Evolutionary conservation across 2,888 invertebrate genomes (phyloP).

Genomic region (Nymphalis urticae): DNA sequence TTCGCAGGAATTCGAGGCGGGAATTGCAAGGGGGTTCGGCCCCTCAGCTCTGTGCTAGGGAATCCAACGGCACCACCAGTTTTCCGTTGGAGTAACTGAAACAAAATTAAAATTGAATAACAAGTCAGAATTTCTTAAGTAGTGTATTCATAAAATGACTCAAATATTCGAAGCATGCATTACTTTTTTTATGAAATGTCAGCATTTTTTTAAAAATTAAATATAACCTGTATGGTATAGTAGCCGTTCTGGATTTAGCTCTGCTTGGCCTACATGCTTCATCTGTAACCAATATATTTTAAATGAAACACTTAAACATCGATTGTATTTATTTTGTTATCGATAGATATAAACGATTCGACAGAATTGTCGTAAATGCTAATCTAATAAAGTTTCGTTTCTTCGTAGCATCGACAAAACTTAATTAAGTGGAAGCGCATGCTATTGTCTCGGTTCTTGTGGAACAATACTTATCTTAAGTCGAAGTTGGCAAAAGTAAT

Average conservation of each 20-base stretch:
- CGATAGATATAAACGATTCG: background rate
- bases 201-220: slow-evolving; percentile 21
- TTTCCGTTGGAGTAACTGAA: slow-evolving; percentile 81
- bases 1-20: slow-evolving; percentile 70
- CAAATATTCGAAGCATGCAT: slow-evolving; percentile 17
- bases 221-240: slow-evolving; percentile 80
- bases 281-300: slow-evolving; percentile 77
- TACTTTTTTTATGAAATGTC: slow-evolving; percentile 15
- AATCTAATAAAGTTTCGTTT: slow-evolving; percentile 59
- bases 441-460: slow-evolving; percentile 74
- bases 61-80: slow-evolving; percentile 82
- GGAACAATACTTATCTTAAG: slow-evolving; percentile 78
- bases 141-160: slow-evolving; percentile 20
- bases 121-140: slow-evolving; percentile 35
- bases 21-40: slow-evolving; percentile 63
- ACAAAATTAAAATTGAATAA: slow-evolving; percentile 57
- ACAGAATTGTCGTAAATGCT: slow-evolving; percentile 56
- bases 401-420: slow-evolving; percentile 62
- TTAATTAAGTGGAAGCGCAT: slow-evolving; percentile 78
- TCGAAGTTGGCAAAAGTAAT: slow-evolving; percentile 76
- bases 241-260: slow-evolving; percentile 80
- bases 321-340: background rate
- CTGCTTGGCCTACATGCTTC: slow-evolving; percentile 80
- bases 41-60: slow-evolving; percentile 80
- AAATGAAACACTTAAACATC: slow-evolving; percentile 32